Base-by-base conservation (phyloP, 2,888 invertebrate species). In the Oligia fasciuncula region DNA sequence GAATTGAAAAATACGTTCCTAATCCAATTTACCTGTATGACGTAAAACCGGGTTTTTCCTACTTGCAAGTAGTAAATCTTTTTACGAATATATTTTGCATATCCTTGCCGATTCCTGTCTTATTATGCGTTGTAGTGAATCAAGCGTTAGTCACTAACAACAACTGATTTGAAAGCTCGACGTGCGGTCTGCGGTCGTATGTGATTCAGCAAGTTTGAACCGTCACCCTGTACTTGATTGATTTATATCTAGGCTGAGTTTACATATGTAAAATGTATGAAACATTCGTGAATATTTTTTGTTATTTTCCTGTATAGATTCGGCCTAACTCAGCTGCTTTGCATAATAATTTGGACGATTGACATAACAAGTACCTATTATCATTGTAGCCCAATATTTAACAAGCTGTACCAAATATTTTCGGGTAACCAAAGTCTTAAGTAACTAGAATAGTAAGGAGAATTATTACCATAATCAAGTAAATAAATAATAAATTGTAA, bases 181-280 rank as follows among this genome's bases (percentile, higher is more conserved):
- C 69, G 13, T 66, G 78, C 81, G 79, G 85, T 76, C 79, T 85
- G 86, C 23, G 86, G 86, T 87, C 17, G 57, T 17, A 11, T 51
- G 46, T 84, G 84, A 85, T 29, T 84, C 85, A 84, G 84, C 76
- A 72, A 17, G 62, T 80, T 77, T 77, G 14, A 69, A 9, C 57
- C 3, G 70, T 77, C 74, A 63, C 63, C 46, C 66, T 72, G 43
- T 63, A 35, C 35, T 62, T 57, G 70, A 75, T 77, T 81, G 85
- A 87, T 87, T 76, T 75, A 85, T 84, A 69, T 80, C 57, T 70
- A 54, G n/a, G 23, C 5, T 51, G 19, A 69, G 35, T 75, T 57
- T 14, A 65, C 60, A 35, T 71, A 69, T n/a, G 51, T 40, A 63
- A 67, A 51, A 35, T 35, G 2, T 65, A 19, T 40, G 11, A 73